Evolutionary conservation across 1,140 invertebrate genomes (phyloP).

Genomic region (Drosophila persimilis): DNA sequence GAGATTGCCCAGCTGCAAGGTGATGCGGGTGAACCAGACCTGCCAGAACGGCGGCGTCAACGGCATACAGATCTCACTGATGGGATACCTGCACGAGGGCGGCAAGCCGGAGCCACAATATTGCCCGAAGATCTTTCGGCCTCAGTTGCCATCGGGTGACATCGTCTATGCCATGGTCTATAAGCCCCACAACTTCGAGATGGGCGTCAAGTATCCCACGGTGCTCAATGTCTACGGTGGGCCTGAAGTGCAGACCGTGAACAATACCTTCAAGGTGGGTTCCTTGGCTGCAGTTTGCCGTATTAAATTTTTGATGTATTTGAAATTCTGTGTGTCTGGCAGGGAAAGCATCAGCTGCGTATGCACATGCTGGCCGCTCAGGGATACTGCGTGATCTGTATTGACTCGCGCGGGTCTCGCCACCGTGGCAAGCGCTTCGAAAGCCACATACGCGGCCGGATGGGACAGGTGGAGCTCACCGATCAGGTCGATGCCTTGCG

Average conservation of each 20-base stretch:
- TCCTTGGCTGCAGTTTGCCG: no score
- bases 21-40: constrained; percentile 88
- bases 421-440: constrained; percentile 97
- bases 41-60: constrained; percentile 84
- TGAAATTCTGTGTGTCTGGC: background rate
- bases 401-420: constrained; percentile 96
- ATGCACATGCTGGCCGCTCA: constrained; percentile 98
- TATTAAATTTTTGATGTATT: background rate
- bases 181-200: constrained; percentile 91
- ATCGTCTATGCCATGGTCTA: constrained; percentile 96
- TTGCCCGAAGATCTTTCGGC: constrained; percentile 89
- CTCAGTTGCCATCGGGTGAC: constrained; percentile 88
- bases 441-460: constrained; percentile 92
- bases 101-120: constrained; percentile 85
- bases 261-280: constrained; percentile 95
- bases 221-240: constrained; percentile 98
- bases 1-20: constrained; percentile 91
- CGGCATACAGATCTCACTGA: constrained; percentile 86
- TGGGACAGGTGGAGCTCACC: constrained; percentile 97
- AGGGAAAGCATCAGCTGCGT: constrained; percentile 94
- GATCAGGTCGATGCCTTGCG: constrained; percentile 98
- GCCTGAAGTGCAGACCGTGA: constrained; percentile 98
- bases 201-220: constrained; percentile 94
- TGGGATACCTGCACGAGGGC: constrained; percentile 89
- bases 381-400: constrained; percentile 97